Conservation (phyloP, 2,888 invertebrate species). For the Crepidodera aurea region DNA sequence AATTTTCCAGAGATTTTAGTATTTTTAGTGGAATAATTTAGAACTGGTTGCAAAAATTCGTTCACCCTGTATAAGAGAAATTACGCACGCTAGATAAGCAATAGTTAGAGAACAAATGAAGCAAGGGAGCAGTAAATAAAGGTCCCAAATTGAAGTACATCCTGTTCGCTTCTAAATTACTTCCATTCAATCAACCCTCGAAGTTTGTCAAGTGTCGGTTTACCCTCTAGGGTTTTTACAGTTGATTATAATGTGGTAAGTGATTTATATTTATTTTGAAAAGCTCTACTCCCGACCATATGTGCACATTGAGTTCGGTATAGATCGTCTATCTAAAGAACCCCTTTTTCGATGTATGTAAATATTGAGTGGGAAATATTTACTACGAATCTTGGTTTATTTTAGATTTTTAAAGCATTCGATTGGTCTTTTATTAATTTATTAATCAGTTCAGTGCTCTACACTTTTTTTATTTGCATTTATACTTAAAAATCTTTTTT, state of each 20-base stretch:
- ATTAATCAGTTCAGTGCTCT: too few species aligned
- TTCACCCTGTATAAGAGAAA: not conserved
- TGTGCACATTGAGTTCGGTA: constrained; percentile 19
- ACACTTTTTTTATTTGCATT: too few species aligned
- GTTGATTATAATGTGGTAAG: constrained; percentile 22
- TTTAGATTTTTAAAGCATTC: too few species aligned
- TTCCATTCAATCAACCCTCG: constrained; percentile 25
- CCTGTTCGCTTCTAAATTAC: constrained; percentile 23
- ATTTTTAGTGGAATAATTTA: too few species aligned
- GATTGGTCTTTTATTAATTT: too few species aligned
- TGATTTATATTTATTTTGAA: constrained; percentile 30
- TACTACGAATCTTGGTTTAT: too few species aligned
- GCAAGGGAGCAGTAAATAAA: not conserved
- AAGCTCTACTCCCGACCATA: constrained; percentile 14
- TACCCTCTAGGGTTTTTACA: constrained; percentile 25
- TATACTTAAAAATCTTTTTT: too few species aligned
- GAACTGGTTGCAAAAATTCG: too few species aligned
- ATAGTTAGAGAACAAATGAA: not conserved
- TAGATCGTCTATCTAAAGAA: constrained; percentile 16
- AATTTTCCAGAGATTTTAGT: too few species aligned
- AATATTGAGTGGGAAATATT: not conserved
- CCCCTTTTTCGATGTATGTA: constrained; percentile 1
- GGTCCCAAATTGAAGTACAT: constrained; percentile 5
- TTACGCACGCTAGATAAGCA: not conserved
- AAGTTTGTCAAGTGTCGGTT: constrained; percentile 29